These are phyloP conservation scores for Brienomyrus longianalis DNA, from an alignment of 2,113 vertebrate species.

Conservation along the genomic window DNA sequence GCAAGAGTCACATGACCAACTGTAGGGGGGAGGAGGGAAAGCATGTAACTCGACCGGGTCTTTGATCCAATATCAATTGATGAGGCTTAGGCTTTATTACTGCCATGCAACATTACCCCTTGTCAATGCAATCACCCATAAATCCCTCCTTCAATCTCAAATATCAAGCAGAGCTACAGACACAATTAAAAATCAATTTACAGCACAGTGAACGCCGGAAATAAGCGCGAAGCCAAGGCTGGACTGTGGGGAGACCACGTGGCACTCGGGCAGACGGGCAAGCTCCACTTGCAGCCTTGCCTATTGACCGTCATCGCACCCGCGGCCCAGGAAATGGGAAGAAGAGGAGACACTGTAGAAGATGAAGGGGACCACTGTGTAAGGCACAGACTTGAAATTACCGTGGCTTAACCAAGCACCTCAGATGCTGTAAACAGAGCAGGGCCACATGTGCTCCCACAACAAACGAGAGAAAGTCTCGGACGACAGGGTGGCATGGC, in stretches of 20 bases:
- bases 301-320: background rate
- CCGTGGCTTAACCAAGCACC: background rate
- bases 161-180: constrained; percentile 5
- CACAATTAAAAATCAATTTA: constrained; percentile 19
- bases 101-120: constrained; percentile 15
- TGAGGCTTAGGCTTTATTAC: constrained; percentile 9
- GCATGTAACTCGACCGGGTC: background rate
- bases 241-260: background rate
- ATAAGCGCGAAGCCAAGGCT: background rate
- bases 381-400: background rate
- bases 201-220: background rate
- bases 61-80: constrained; percentile 11
- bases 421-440: background rate
- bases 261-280: background rate
- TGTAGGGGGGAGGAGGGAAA: background rate
- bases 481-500: background rate
- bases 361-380: background rate
- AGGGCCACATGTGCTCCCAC: background rate
- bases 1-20: background rate
- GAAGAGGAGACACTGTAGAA: background rate
- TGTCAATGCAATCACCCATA: background rate
- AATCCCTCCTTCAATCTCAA: background rate
- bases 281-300: background rate
- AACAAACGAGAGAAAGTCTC: background rate
- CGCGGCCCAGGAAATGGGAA: background rate